phyloP scores from a whole-genome alignment of 2,888 invertebrate genomes.

The Orthosia cruda region DNA sequence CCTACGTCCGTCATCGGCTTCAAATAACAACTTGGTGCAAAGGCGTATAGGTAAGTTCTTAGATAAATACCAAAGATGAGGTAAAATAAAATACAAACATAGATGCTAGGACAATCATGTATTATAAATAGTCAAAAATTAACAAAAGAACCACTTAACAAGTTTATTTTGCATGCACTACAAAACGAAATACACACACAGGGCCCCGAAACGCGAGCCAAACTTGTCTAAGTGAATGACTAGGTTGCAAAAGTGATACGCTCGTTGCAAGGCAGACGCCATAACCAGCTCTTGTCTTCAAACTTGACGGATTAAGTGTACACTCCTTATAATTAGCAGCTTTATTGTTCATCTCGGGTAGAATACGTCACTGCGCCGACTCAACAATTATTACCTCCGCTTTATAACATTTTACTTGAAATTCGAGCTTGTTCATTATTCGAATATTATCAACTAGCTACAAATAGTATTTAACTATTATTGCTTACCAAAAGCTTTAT shows the following conservation, averaged over 20 bases:
- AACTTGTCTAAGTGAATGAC: constrained; percentile 90
- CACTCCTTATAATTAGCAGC: constrained; percentile 69
- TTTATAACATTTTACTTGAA: constrained; percentile 67
- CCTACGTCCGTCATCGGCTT: not conserved
- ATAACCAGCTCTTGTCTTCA: constrained; percentile 69
- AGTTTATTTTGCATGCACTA: constrained; percentile 90
- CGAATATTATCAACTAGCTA: constrained; percentile 79
- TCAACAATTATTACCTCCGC: constrained; percentile 54
- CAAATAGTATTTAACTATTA: constrained; percentile 79
- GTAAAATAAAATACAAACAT: constrained; percentile 79
- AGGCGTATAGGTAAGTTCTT: not conserved
- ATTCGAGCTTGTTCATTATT: constrained; percentile 76
- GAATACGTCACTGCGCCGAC: constrained; percentile 57
- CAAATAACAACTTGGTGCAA: not conserved
- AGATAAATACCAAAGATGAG: not conserved
- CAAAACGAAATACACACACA: constrained; percentile 85
- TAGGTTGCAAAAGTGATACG: constrained; percentile 89
- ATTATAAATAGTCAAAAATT: constrained; percentile 92
- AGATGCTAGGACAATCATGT: constrained; percentile 92
- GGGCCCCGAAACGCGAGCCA: constrained; percentile 70
- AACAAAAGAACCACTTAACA: constrained; percentile 91
- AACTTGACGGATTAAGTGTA: constrained; percentile 69
- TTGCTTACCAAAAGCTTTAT: constrained; percentile 81
- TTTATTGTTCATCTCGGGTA: constrained; percentile 67
- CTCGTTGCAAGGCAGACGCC: constrained; percentile 77